These are phyloP conservation scores for Poecile atricapillus DNA, from an alignment of 2,113 vertebrate genomes.

Conservation along the genomic window DNA sequence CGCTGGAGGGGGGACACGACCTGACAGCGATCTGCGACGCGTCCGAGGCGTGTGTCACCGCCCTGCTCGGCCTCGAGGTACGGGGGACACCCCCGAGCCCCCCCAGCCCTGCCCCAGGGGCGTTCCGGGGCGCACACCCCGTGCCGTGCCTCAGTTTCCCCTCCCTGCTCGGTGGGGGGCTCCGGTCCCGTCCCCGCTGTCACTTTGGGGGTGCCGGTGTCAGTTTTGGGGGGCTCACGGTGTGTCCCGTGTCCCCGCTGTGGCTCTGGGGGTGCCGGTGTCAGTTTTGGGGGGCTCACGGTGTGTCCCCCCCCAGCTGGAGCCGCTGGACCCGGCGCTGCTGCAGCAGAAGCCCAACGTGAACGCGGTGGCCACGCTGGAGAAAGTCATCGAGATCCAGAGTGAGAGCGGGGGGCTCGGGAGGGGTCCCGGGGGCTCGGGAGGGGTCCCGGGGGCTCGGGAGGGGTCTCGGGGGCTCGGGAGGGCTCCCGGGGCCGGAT, in stretches of 20 bases:
- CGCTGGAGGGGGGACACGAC: slow-evolving; percentile 86
- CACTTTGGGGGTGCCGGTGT: not conserved
- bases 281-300: not conserved
- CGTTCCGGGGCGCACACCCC: rapidly evolving
- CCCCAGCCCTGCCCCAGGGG: not conserved
- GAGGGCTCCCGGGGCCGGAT: not conserved
- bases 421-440: not conserved
- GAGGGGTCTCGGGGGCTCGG: too few relatives aligned
- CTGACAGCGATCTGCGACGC: slow-evolving; percentile 89
- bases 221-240: not conserved
- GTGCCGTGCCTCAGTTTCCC: not conserved
- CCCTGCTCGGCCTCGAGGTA: slow-evolving; percentile 85
- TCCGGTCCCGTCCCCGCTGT: rapidly evolving
- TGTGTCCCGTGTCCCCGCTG: rapidly evolving
- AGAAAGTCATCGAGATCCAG: slow-evolving; percentile 91
- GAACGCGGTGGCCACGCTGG: slow-evolving; percentile 85
- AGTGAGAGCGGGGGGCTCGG: slow-evolving; percentile 70
- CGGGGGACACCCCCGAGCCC: rapidly evolving
- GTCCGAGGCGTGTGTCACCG: slow-evolving; percentile 82
- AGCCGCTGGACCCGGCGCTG: slow-evolving; percentile 80
- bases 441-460: too few relatives aligned
- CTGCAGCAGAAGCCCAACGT: slow-evolving; percentile 87
- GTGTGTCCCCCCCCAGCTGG: slow-evolving; percentile 68
- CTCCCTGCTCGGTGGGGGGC: rapidly evolving
- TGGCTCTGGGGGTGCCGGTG: not conserved